Base-by-base conservation (phyloP, 1,140 invertebrate genomes). In the Pentalonia nigronervosa region DNA sequence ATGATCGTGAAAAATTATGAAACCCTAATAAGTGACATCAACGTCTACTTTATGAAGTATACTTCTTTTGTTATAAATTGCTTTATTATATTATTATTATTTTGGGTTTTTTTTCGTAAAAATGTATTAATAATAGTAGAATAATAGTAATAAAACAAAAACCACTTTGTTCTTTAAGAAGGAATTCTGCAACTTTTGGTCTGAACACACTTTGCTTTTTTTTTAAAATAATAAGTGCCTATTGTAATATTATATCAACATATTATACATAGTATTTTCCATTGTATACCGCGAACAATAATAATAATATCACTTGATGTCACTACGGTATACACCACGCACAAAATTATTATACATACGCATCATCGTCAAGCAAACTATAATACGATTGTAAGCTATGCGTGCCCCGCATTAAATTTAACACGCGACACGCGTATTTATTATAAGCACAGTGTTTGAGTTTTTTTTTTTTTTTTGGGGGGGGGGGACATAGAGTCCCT, bases 141-240 rank as follows among this genome's bases (percentile, higher is more conserved):
- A 84, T 67, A 67, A 67, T 67, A n/a, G 60, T 17, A 76, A 84
- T 41, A 84, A 84, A 84, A 84, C 36, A 84, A 84, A 84, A 84
- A 41, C 41, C 41, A 36, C 83, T 41, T 23, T 41, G 36, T 25
- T 23, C 17, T 20, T n/a, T n/a, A n/a, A 76, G n/a, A 34, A 76
- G 60, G n/a, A 76, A 3, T 41, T 84, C 41, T 41, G 41, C 83
- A 41, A 84, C 83, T 84, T 84, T 84, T 14, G 36, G 83, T 45
- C 41, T 41, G 9, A 41, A 36, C 36, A 14, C 83, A 84, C 83
- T 84, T 84, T 36, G 83, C 36, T 41, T 41, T 84, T 81, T 83
- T 41, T 41, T 25, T n/a, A n/a, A n/a, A 84, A 41, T 11, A 84
- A 84, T 41, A 84, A 84, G 83, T 84, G 83, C 34, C 83, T 41